A percentile compares a stretch with the other conserved stretches of the same genome.
Conservation (phyloP, 2,113 vertebrate genomes). For the Oceanodroma tethys region DNA sequence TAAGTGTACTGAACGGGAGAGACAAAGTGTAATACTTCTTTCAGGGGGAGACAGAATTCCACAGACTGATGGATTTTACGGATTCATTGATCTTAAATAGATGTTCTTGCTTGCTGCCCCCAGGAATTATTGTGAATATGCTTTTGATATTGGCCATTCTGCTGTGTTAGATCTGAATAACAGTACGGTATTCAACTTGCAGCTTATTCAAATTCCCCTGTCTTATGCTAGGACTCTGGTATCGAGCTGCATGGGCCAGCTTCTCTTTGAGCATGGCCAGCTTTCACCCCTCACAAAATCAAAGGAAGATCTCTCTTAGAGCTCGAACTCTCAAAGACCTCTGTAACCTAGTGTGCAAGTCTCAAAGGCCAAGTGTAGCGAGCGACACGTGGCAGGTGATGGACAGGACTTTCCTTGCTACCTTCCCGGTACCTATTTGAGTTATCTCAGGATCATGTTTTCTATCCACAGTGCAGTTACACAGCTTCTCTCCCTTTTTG, state of each 20-base stretch:
- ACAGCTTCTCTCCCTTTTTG: background rate
- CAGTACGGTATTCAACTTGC: background rate
- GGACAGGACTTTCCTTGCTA: background rate
- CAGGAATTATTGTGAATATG: background rate
- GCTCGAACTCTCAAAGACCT: background rate
- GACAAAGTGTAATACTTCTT: background rate
- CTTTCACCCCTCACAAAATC: background rate
- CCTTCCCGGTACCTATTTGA: background rate
- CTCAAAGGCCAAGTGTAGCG: background rate
- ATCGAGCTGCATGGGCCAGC: background rate
- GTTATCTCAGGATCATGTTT: background rate
- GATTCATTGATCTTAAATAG: background rate
- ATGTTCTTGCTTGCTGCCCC: background rate
- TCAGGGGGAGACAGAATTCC: background rate
- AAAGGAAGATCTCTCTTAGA: background rate
- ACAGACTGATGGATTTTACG: background rate
- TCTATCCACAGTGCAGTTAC: background rate
- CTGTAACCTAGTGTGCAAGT: no score
- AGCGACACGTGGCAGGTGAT: fast-evolving
- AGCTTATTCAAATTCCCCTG: background rate
- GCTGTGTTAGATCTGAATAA: background rate
- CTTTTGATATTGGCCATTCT: background rate
- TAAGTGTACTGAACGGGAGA: background rate
- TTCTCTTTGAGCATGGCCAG: background rate
- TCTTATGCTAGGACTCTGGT: background rate